Percentiles rank a stretch among this genome's conserved stretches.
Evolutionary conservation across 2,797 vertebrate genomes (phyloP).

Genomic region (Botia kubotai): DNA sequence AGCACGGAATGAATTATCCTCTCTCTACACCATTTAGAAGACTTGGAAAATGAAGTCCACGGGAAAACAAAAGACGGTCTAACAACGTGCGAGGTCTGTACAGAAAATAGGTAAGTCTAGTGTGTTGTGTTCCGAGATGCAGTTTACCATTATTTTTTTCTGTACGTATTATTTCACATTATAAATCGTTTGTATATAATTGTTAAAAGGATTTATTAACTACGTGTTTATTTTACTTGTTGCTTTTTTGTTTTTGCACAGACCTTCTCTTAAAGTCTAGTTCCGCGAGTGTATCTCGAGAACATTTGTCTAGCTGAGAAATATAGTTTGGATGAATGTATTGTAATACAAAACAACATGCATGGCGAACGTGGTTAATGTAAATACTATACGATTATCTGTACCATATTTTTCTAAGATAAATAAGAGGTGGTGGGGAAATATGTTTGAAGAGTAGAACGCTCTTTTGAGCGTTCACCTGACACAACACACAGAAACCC

Average conservation of each 20-base stretch:
- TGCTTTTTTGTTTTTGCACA: neutral
- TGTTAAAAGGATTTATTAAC: neutral
- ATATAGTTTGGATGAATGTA: neutral
- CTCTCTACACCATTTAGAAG: slow-evolving; percentile 72
- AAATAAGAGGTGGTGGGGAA: neutral
- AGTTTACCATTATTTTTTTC: slow-evolving; percentile 10
- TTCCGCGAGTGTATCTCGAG: neutral
- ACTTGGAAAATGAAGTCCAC: slow-evolving; percentile 92
- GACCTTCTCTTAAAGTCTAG: neutral
- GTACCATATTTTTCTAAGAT: neutral
- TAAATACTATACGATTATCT: neutral
- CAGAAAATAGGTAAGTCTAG: slow-evolving; percentile 25
- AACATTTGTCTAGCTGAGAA: neutral
- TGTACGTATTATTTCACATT: neutral
- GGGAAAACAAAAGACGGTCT: slow-evolving; percentile 72
- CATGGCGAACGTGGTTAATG: neutral
- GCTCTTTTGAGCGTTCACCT: neutral
- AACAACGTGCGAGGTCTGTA: slow-evolving; percentile 27
- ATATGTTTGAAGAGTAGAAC: neutral
- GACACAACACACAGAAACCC: slow-evolving; percentile 45
- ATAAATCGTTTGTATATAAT: neutral
- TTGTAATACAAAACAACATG: neutral
- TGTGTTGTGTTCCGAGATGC: neutral
- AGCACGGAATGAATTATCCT: slow-evolving; percentile 80
- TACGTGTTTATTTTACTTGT: neutral